A percentile compares a stretch with the other conserved stretches of the same genome.
These are phyloP conservation scores for Dryoscopus gambensis DNA, from an alignment of 2,113 vertebrate species.

Conservation along the genomic window DNA sequence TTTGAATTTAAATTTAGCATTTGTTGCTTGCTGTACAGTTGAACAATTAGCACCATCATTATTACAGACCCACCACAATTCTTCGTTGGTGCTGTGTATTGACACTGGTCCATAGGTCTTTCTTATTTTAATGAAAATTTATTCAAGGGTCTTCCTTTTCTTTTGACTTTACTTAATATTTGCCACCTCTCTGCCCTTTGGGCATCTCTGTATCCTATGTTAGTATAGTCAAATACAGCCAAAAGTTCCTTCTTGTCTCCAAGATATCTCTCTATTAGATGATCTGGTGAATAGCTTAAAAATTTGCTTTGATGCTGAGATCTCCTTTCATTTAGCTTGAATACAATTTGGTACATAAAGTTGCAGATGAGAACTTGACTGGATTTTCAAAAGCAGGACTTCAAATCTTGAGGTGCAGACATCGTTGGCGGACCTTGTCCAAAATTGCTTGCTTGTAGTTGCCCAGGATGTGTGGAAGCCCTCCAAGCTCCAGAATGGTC, in stretches of 20 bases:
- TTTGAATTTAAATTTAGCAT: background rate
- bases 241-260: background rate
- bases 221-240: background rate
- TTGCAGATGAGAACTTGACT: background rate
- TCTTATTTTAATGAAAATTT: background rate
- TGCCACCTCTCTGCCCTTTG: background rate
- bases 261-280: background rate
- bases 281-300: background rate
- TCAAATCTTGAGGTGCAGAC: background rate
- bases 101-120: background rate
- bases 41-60: background rate
- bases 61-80: accelerated
- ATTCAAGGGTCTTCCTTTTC: background rate
- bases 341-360: background rate
- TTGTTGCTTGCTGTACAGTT: background rate
- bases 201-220: background rate
- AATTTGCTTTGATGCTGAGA: background rate
- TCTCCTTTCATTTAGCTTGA: background rate
- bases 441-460: background rate
- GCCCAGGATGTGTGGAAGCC: background rate
- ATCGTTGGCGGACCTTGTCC: background rate
- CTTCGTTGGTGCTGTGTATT: background rate
- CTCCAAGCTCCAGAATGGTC: background rate
- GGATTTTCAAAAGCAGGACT: background rate
- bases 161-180: background rate